Conservation (phyloP, 1,140 invertebrate genomes). For the Micrasema longulum region DNA sequence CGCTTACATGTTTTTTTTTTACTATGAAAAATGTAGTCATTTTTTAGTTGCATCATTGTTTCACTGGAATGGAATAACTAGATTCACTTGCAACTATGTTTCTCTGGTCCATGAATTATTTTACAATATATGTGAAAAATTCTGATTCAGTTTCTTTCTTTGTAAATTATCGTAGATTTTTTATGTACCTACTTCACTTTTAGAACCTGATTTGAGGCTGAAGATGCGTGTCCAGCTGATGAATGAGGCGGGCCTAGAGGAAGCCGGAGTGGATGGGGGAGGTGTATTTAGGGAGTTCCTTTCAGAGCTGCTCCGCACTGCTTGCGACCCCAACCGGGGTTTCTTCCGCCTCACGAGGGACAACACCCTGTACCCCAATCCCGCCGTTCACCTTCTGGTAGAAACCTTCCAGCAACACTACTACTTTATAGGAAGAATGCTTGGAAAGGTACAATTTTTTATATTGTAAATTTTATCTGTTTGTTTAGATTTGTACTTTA, state of each 20-base stretch:
- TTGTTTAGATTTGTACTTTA: too few species aligned
- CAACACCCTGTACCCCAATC: constrained; percentile 96
- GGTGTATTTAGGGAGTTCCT: constrained; percentile 94
- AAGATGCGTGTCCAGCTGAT: constrained; percentile 91
- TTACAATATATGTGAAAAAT: too few species aligned
- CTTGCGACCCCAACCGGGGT: constrained; percentile 96
- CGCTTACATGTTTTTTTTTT: too few species aligned
- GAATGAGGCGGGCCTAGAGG: constrained; percentile 90
- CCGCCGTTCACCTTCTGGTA: constrained; percentile 85
- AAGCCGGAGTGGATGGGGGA: constrained; percentile 96
- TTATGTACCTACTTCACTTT: constrained; percentile 30
- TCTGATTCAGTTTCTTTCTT: too few species aligned
- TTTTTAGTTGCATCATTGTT: too few species aligned
- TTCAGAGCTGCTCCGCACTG: constrained; percentile 87
- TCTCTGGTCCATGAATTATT: too few species aligned
- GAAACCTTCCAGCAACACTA: constrained; percentile 92
- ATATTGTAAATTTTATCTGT: too few species aligned
- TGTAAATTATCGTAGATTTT: too few species aligned
- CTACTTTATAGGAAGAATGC: constrained; percentile 93
- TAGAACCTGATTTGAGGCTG: constrained; percentile 88
- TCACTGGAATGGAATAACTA: too few species aligned
- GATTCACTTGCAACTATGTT: too few species aligned
- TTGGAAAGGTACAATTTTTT: constrained; percentile 92
- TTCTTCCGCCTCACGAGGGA: constrained; percentile 94
- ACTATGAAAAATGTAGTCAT: too few species aligned